These are phyloP conservation scores for Archaeoteleia sp. DNA, from an alignment of 2,888 invertebrate species.

Conservation along the genomic window DNA sequence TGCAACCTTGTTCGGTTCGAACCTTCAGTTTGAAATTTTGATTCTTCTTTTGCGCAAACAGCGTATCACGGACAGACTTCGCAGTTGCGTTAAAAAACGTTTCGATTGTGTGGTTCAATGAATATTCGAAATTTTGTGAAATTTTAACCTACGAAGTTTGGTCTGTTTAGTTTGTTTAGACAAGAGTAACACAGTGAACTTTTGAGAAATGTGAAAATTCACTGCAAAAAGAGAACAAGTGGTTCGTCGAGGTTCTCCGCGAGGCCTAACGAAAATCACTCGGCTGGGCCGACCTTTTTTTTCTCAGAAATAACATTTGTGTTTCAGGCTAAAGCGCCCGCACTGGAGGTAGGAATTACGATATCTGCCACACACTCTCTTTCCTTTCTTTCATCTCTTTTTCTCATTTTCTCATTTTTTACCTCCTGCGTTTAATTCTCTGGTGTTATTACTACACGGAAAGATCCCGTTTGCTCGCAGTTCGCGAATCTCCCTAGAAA, in stretches of 20 bases:
- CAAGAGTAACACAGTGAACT: too few species aligned
- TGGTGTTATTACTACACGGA: conserved; percentile 17
- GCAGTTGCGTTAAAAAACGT: too few species aligned
- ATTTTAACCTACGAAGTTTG: too few species aligned
- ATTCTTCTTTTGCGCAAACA: too few species aligned
- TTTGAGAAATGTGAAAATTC: conserved; percentile 5
- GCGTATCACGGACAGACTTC: too few species aligned
- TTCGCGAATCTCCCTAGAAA: conserved; percentile 19
- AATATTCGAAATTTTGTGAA: too few species aligned
- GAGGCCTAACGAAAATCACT: conserved; percentile 36
- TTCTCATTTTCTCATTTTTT: background rate
- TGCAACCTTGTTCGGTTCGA: too few species aligned
- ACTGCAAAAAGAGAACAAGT: conserved; percentile 14
- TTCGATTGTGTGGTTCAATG: too few species aligned
- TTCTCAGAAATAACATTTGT: conserved; percentile 72
- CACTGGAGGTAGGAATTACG: conserved; percentile 72
- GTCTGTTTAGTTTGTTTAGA: too few species aligned
- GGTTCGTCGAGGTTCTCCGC: conserved; percentile 15
- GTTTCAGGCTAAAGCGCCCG: conserved; percentile 73
- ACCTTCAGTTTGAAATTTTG: too few species aligned
- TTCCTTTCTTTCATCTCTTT: conserved; percentile 43
- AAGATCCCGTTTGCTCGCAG: conserved; percentile 28
- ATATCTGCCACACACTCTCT: conserved; percentile 62
- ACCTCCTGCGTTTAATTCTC: conserved; percentile 3
- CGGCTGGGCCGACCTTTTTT: conserved; percentile 53